Evolutionary conservation across 2,888 invertebrate species (phyloP).

Genomic region (Thereva unica): DNA sequence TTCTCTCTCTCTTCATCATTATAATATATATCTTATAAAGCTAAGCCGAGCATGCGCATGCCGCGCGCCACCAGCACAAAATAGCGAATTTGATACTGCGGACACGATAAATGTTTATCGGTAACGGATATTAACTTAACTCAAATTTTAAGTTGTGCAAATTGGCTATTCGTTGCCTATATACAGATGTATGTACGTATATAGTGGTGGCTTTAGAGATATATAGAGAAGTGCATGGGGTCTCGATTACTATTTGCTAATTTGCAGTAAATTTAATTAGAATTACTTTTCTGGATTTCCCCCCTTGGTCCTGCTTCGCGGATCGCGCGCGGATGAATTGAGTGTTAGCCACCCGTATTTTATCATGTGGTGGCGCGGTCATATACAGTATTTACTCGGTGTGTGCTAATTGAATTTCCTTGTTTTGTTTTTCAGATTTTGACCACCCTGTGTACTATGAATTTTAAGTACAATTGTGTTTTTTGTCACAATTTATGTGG

Average conservation of each 20-base stretch:
- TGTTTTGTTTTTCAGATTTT: constrained; percentile 14
- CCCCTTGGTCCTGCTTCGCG: background rate
- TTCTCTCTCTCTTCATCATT: too few relatives aligned
- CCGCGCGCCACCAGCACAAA: too few relatives aligned
- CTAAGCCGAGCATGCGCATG: too few relatives aligned
- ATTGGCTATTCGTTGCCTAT: constrained; percentile 22
- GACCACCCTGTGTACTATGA: too few relatives aligned
- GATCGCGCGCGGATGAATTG: background rate
- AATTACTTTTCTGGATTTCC: background rate
- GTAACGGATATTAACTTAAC: constrained; percentile 15
- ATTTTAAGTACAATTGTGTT: too few relatives aligned
- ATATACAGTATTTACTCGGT: constrained; percentile 2
- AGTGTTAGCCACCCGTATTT: background rate
- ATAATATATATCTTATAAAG: too few relatives aligned
- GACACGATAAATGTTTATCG: constrained; percentile 28
- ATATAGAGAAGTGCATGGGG: background rate
- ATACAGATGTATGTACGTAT: background rate
- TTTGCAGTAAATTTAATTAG: constrained; percentile 35
- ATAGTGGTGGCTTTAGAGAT: too few relatives aligned
- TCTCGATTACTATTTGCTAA: constrained; percentile 27
- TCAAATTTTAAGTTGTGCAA: constrained; percentile 35
- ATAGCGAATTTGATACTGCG: constrained; percentile 28
- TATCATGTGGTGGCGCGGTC: background rate
- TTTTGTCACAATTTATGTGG: too few relatives aligned
- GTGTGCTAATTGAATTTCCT: constrained; percentile 33